phyloP scores from a whole-genome alignment of 2,797 vertebrate species.

The Apogon talboti region DNA sequence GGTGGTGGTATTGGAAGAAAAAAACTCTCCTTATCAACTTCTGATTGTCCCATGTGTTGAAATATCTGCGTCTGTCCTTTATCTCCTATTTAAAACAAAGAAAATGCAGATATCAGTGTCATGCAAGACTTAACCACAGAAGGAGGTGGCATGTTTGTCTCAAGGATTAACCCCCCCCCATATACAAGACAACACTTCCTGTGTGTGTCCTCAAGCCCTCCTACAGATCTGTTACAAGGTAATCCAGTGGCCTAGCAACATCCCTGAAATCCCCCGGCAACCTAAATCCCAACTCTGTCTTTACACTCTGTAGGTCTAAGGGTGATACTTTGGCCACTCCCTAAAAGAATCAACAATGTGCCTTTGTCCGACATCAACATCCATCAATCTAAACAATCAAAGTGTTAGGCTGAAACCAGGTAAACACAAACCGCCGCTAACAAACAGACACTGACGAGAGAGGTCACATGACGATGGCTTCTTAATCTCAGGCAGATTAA shows the following conservation, averaged over 20 bases:
- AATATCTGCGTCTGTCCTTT: too few relatives aligned
- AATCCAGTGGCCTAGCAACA: slow-evolving; percentile 75
- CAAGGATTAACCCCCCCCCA: slow-evolving; percentile 57
- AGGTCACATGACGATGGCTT: slow-evolving; percentile 58
- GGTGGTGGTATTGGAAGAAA: not conserved
- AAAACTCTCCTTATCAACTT: too few relatives aligned
- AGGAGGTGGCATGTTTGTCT: slow-evolving; percentile 51
- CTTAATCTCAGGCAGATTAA: slow-evolving; percentile 74
- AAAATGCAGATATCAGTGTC: slow-evolving; percentile 19
- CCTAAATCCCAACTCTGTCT: slow-evolving; percentile 65
- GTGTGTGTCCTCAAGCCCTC: slow-evolving; percentile 45
- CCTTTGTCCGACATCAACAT: not conserved
- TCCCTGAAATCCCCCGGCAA: slow-evolving; percentile 71
- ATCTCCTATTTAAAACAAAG: not conserved
- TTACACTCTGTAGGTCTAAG: slow-evolving; percentile 5
- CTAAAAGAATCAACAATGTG: not conserved
- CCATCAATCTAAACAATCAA: slow-evolving; percentile 6
- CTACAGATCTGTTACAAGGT: slow-evolving; percentile 75
- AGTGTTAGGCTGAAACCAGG: not conserved
- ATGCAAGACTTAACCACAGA: slow-evolving; percentile 5
- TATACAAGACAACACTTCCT: slow-evolving; percentile 43
- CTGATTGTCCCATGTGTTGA: too few relatives aligned
- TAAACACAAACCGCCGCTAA: slow-evolving; percentile 5
- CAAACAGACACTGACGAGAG: slow-evolving; percentile 12
- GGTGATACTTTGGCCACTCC: not conserved